A percentile compares a stretch with the other conserved stretches of the same genome.
Conservation (phyloP, 2,113 vertebrate genomes). For the Zosterops borbonicus region DNA sequence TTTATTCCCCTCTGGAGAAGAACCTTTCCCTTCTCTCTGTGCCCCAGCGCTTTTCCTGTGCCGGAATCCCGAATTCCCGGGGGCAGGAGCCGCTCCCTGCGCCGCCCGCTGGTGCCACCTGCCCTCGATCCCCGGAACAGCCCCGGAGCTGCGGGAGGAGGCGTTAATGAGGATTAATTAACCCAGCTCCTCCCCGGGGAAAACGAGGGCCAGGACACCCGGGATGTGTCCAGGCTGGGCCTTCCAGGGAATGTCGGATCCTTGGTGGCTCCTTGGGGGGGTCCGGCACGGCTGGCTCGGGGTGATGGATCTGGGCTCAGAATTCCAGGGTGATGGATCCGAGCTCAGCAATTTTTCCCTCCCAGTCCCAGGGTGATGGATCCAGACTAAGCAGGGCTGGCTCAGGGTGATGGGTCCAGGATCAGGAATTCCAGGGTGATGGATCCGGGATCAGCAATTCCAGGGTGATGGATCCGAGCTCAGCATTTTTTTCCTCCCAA, state of each 20-base stretch:
- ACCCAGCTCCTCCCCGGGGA: neutral
- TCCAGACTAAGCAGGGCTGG: too few species aligned
- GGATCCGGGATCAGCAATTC: too few species aligned
- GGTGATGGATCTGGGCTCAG: too few species aligned
- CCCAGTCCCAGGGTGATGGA: too few species aligned
- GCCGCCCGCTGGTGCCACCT: neutral
- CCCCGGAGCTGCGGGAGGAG: neutral
- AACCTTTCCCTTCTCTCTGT: neutral
- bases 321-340: too few species aligned
- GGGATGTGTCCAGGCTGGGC: neutral
- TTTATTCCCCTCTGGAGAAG: neutral
- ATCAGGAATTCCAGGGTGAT: too few species aligned
- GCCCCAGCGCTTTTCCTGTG: too few species aligned
- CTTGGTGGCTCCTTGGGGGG: neutral
- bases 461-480: neutral
- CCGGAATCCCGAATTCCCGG: neutral
- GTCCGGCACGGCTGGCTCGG: too few species aligned
- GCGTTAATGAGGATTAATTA: constrained; percentile 48
- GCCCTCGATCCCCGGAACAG: neutral
- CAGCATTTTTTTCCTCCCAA: too few species aligned
- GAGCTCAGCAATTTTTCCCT: too few species aligned
- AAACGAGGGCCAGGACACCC: too few species aligned
- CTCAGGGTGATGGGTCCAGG: too few species aligned
- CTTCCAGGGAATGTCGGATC: neutral
- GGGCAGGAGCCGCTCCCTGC: fast-evolving